Percentiles rank a stretch among this genome's conserved stretches.
Conservation (phyloP, 2,113 vertebrate genomes). For the Columba janthina region DNA sequence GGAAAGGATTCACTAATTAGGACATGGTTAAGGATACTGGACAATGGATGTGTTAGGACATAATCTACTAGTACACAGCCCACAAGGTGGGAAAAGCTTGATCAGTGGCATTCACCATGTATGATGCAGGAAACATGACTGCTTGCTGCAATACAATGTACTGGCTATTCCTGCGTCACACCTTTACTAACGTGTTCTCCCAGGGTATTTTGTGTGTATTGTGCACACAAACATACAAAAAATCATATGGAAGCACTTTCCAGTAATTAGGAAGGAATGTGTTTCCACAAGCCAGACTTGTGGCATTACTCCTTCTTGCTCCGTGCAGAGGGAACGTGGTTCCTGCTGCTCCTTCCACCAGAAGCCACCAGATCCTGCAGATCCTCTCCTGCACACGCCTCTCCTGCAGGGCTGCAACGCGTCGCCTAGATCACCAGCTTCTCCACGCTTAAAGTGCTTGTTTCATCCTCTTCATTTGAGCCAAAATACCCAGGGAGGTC, state of each 20-base stretch:
- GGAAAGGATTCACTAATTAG: not conserved
- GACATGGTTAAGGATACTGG: not conserved
- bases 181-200: not conserved
- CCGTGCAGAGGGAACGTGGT: rapidly evolving
- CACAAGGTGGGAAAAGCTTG: not conserved
- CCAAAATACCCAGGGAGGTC: constrained; percentile 85
- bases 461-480: constrained; percentile 81
- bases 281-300: not conserved
- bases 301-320: not conserved
- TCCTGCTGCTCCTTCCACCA: not conserved
- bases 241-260: not conserved
- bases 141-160: not conserved
- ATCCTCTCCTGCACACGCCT: rapidly evolving
- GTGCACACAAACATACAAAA: not conserved
- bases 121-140: not conserved
- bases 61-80: not conserved
- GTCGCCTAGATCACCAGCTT: constrained; percentile 77
- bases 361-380: not conserved
- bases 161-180: not conserved
- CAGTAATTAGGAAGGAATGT: constrained; percentile 4
- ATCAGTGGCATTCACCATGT: not conserved
- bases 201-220: not conserved
- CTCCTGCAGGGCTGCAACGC: not conserved
- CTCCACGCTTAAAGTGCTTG: constrained; percentile 78
- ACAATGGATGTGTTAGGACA: not conserved